These are phyloP conservation scores for Stictocephala bisonia DNA, from an alignment of 2,888 invertebrate genomes.

Conservation along the genomic window DNA sequence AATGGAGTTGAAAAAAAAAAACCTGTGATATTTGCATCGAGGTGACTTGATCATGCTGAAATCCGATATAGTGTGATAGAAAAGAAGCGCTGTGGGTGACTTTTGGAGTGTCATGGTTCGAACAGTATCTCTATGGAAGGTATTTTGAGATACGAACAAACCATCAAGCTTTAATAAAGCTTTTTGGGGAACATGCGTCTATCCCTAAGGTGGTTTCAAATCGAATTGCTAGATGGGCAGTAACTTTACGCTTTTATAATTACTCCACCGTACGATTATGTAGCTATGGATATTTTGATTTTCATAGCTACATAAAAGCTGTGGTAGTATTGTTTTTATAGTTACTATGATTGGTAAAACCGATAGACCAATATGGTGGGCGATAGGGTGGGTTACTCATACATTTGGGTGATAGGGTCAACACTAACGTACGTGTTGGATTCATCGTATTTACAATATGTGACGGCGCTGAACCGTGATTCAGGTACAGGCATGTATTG, in stretches of 20 bases:
- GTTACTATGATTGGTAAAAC: no score
- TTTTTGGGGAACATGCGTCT: constrained; percentile 4
- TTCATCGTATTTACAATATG: no score
- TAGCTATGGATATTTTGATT: no score
- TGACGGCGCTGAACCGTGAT: no score
- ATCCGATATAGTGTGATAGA: constrained; percentile 30
- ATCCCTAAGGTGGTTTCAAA: constrained; percentile 3
- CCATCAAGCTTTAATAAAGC: constrained; percentile 2
- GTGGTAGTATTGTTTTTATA: no score
- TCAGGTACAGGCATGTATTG: no score
- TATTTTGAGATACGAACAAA: constrained; percentile 1
- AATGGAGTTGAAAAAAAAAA: constrained; percentile 33
- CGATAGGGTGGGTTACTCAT: no score
- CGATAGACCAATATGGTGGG: no score
- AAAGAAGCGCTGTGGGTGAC: not conserved
- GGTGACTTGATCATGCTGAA: not conserved
- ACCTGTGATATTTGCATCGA: constrained; percentile 18
- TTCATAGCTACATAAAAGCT: no score
- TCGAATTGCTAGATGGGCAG: constrained; percentile 16
- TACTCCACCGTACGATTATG: no score
- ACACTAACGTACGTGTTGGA: no score
- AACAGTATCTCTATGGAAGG: constrained; percentile 16
- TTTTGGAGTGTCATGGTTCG: constrained; percentile 3
- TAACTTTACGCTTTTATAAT: constrained; percentile 3
- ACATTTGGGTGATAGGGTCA: no score